Conservation (phyloP, 2,113 vertebrate species). For the Physeter macrocephalus region DNA sequence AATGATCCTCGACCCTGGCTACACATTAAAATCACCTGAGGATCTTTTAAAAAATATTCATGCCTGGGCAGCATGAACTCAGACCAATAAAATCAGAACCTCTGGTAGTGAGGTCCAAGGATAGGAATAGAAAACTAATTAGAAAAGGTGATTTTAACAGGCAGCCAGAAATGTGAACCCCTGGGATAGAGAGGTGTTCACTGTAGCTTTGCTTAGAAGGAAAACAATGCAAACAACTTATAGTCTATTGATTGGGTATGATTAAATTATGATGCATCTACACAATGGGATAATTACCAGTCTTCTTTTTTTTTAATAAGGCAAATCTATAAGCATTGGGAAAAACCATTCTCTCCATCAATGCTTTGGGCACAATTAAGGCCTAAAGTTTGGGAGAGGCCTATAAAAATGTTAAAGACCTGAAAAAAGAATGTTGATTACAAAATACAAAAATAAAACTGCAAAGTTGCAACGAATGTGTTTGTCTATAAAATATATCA, state of each 20-base stretch:
- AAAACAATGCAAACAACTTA: background rate
- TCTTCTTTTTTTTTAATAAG: background rate
- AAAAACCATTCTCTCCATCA: background rate
- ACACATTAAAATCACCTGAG: background rate
- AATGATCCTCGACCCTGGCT: background rate
- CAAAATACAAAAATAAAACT: slow-evolving; percentile 11
- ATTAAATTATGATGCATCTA: background rate
- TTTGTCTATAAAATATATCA: background rate
- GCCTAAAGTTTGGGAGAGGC: background rate
- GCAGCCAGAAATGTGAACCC: background rate
- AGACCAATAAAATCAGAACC: background rate
- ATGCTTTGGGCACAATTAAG: background rate
- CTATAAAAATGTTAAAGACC: background rate
- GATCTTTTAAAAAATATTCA: background rate
- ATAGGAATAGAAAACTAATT: background rate
- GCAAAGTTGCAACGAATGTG: background rate
- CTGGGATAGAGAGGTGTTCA: background rate
- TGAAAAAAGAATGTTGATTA: background rate
- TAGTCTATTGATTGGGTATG: background rate
- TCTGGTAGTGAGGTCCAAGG: background rate
- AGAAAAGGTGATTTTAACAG: background rate
- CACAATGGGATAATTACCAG: background rate
- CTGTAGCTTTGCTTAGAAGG: background rate
- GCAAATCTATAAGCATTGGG: background rate
- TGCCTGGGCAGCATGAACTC: background rate